Percentiles rank a stretch among this genome's conserved stretches.
Conservation (phyloP, 2,888 invertebrate genomes). For the Caenorhabditis angaria region DNA sequence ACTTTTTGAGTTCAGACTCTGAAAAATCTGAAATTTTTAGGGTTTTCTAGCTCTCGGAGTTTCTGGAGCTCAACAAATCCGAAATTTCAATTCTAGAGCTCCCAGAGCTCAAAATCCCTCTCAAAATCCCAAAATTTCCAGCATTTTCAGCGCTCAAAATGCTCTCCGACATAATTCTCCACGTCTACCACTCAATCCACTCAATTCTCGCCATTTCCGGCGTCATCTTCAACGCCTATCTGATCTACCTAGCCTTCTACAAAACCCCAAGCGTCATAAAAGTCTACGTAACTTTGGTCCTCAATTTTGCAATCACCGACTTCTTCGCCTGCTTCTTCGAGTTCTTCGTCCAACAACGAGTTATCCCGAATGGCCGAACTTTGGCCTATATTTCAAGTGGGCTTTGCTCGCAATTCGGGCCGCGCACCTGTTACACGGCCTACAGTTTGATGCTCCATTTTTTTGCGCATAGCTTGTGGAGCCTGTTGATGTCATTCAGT, state of each 20-base stretch:
- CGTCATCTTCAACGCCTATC: conserved; percentile 11
- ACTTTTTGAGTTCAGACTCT: too few species aligned
- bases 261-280: conserved; percentile 17
- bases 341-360: conserved; percentile 24
- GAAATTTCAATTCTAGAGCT: too few species aligned
- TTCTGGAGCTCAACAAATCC: too few species aligned
- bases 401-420: conserved; percentile 7
- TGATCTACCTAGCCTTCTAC: conserved; percentile 16
- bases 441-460: conserved; percentile 35
- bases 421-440: not conserved
- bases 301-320: conserved; percentile 34
- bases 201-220: conserved; percentile 10
- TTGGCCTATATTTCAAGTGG: conserved; percentile 13
- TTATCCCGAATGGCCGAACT: conserved; percentile 5
- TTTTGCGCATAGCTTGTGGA: conserved; percentile 38
- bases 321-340: conserved; percentile 22
- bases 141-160: not conserved
- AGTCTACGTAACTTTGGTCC: conserved; percentile 16
- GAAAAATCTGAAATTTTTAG: too few species aligned
- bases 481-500: conserved; percentile 27
- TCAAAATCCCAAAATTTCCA: not conserved
- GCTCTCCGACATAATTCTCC: not conserved
- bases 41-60: too few species aligned
- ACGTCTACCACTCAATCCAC: conserved; percentile 5
- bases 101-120: too few species aligned